A percentile compares a stretch with the other conserved stretches of the same genome.
Evolutionary conservation across 2,888 invertebrate species (phyloP).

Genomic region (Sycophila texana): DNA sequence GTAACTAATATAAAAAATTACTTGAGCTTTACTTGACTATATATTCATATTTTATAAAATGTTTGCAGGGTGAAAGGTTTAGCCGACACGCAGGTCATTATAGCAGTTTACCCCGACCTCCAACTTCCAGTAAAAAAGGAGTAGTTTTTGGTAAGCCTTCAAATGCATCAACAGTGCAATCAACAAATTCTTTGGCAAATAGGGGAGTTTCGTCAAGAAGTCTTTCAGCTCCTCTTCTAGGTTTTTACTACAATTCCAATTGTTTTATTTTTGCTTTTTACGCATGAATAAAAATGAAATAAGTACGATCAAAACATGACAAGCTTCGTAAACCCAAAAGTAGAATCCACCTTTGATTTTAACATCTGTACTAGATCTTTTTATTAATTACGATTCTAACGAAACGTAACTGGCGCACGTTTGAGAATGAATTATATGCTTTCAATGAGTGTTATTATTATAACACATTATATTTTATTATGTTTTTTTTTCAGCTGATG

Average conservation of each 20-base stretch:
- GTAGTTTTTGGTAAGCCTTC: slow-evolving; percentile 85
- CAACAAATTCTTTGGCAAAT: slow-evolving; percentile 73
- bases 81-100: slow-evolving; percentile 79
- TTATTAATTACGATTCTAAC: too few species aligned
- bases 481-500: slow-evolving; percentile 78
- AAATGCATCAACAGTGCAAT: slow-evolving; percentile 65
- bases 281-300: slow-evolving; percentile 18
- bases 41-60: neutral
- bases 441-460: too few species aligned
- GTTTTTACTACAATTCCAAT: slow-evolving; percentile 75
- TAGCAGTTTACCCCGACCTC: slow-evolving; percentile 85
- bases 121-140: slow-evolving; percentile 78
- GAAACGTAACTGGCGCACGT: too few species aligned
- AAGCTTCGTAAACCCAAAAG: too few species aligned
- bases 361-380: too few species aligned
- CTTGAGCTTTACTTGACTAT: neutral
- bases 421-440: too few species aligned
- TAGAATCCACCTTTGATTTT: too few species aligned
- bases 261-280: slow-evolving; percentile 38
- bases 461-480: too few species aligned
- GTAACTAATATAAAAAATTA: neutral
- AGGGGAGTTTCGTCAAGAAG: slow-evolving; percentile 83
- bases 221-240: slow-evolving; percentile 94
- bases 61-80: slow-evolving; percentile 70
- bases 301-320: too few species aligned